phyloP scores from a whole-genome alignment of 2,113 vertebrate genomes.

The Rhodinocichla rosea region DNA sequence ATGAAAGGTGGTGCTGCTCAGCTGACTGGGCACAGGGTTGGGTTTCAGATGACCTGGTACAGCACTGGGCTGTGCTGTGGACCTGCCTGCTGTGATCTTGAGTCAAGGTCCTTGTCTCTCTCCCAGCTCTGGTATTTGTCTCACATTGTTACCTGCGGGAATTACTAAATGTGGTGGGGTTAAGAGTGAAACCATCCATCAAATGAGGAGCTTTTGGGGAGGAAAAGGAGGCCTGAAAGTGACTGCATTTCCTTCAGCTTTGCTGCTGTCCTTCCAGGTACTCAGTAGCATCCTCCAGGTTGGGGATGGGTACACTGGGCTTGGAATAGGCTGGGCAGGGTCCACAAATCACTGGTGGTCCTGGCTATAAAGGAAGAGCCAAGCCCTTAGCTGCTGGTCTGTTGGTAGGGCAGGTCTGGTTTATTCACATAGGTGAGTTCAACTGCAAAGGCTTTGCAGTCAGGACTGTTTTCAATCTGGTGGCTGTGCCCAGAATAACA shows the following conservation, averaged over 20 bases:
- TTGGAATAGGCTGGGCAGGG: background rate
- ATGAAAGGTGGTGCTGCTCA: background rate
- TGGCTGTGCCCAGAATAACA: constrained; percentile 59
- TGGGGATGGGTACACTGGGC: background rate
- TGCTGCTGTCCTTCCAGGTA: background rate
- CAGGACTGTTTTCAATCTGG: constrained; percentile 21
- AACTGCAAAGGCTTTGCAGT: background rate
- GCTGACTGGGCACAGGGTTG: background rate
- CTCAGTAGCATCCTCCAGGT: background rate
- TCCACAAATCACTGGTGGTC: background rate
- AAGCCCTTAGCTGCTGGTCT: background rate
- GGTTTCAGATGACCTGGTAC: background rate
- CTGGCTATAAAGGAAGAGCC: background rate
- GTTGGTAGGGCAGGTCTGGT: background rate
- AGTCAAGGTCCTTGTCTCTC: background rate
- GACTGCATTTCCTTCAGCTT: background rate
- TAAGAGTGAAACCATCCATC: background rate
- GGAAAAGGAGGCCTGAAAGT: background rate
- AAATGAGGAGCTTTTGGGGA: background rate
- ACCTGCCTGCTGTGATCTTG: background rate
- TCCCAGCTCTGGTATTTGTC: background rate
- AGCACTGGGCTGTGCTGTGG: background rate
- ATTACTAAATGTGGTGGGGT: background rate
- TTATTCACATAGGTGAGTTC: background rate
- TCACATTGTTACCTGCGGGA: background rate